Evolutionary conservation across 2,888 invertebrate genomes (phyloP).

Genomic region (Synanthedon myopaeformis): DNA sequence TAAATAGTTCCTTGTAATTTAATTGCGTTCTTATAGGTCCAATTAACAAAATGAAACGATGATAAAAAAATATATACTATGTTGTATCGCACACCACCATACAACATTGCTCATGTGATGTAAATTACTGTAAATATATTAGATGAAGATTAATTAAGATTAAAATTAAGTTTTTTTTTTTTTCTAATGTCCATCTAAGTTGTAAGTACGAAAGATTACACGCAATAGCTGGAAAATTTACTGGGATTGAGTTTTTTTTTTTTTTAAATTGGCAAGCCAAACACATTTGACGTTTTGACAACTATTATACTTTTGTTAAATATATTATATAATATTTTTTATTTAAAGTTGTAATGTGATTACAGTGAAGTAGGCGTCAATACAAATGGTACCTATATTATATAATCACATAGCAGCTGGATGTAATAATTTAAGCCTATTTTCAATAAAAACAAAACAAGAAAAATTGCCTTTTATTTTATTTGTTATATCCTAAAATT

Average conservation of each 20-base stretch:
- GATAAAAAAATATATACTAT: conserved; percentile 13
- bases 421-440: conserved; percentile 62
- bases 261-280: conserved; percentile 30
- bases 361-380: conserved; percentile 12
- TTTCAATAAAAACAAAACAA: conserved; percentile 52
- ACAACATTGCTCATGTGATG: conserved; percentile 54
- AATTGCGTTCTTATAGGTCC: conserved; percentile 16
- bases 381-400: conserved; percentile 6
- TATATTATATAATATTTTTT: conserved; percentile 44
- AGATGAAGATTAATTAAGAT: conserved; percentile 45
- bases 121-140: conserved; percentile 65
- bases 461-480: conserved; percentile 13
- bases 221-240: conserved; percentile 16
- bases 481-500: neutral
- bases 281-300: conserved; percentile 38
- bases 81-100: conserved; percentile 34
- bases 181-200: conserved; percentile 33
- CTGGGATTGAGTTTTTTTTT: conserved; percentile 11
- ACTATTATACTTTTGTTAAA: conserved; percentile 37
- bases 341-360: conserved; percentile 57
- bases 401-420: conserved; percentile 50
- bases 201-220: conserved; percentile 49
- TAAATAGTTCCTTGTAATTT: conserved; percentile 33
- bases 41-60: too few relatives aligned
- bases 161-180: conserved; percentile 26